Evolutionary conservation across 2,888 invertebrate species (phyloP).

Genomic region (Temnothorax unifasciatus): DNA sequence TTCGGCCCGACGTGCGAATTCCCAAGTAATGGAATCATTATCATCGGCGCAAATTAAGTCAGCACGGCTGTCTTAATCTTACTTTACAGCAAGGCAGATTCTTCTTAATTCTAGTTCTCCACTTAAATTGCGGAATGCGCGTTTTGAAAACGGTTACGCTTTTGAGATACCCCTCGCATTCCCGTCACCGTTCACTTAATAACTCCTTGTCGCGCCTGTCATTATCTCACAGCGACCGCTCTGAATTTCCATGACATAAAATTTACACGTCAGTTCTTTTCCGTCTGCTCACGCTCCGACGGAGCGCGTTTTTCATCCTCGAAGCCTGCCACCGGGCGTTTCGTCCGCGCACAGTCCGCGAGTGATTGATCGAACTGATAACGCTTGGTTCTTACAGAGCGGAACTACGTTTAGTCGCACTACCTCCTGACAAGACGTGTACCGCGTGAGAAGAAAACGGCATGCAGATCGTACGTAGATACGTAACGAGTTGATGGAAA

Average conservation of each 20-base stretch:
- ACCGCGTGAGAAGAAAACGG: not conserved
- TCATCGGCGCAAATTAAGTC: not conserved
- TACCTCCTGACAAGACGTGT: not conserved
- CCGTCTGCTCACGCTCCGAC: not conserved
- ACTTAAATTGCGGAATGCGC: not conserved
- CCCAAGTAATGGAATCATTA: not conserved
- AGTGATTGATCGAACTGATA: not conserved
- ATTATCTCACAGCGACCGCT: not conserved
- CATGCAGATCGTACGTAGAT: not conserved
- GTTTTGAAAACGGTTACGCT: not conserved
- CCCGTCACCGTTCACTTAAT: not conserved
- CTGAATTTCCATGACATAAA: conserved; percentile 5
- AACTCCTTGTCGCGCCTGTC: not conserved
- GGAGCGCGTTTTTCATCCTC: not conserved
- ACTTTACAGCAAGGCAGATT: not conserved
- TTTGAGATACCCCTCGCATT: not conserved
- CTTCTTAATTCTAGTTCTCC: no score
- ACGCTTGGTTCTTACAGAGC: not conserved
- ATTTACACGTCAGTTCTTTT: conserved; percentile 13
- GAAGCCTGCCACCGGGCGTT: not conserved
- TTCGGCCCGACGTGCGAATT: not conserved
- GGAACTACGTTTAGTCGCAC: not conserved
- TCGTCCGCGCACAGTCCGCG: not conserved
- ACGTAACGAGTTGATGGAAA: not conserved
- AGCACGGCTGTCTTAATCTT: not conserved